Percentiles rank a stretch among this genome's conserved stretches.
Evolutionary conservation across 2,113 vertebrate genomes (phyloP).

Genomic region (Silurus meridionalis): DNA sequence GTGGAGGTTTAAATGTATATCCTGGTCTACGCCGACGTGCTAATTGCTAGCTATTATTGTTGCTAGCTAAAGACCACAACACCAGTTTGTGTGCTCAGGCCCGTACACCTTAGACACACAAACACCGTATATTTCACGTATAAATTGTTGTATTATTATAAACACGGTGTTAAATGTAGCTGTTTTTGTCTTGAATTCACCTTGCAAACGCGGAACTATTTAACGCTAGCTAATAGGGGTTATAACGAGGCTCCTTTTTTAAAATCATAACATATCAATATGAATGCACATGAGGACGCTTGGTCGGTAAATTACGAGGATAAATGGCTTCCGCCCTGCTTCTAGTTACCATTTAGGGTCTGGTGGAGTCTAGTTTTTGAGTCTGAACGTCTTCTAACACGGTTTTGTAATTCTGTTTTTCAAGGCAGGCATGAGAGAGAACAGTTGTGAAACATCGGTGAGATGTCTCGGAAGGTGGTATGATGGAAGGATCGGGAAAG

Average conservation of each 20-base stretch:
- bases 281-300: background rate
- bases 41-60: background rate
- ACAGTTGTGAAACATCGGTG: constrained; percentile 78
- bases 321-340: background rate
- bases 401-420: background rate
- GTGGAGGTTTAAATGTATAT: background rate
- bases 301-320: background rate
- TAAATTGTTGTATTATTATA: background rate
- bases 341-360: background rate
- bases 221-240: background rate
- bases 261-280: background rate
- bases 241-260: background rate
- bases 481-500: constrained; percentile 87
- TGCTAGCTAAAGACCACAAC: background rate
- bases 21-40: background rate
- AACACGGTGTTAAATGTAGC: background rate
- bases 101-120: too few relatives aligned
- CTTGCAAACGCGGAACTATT: background rate
- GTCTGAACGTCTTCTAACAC: background rate
- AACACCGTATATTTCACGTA: background rate
- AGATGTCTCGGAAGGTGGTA: constrained; percentile 76
- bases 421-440: constrained; percentile 87
- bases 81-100: background rate
- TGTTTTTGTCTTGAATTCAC: background rate
- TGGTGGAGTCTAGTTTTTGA: background rate